Conservation (phyloP, 2,113 vertebrate species). For the Gila orcuttii region DNA sequence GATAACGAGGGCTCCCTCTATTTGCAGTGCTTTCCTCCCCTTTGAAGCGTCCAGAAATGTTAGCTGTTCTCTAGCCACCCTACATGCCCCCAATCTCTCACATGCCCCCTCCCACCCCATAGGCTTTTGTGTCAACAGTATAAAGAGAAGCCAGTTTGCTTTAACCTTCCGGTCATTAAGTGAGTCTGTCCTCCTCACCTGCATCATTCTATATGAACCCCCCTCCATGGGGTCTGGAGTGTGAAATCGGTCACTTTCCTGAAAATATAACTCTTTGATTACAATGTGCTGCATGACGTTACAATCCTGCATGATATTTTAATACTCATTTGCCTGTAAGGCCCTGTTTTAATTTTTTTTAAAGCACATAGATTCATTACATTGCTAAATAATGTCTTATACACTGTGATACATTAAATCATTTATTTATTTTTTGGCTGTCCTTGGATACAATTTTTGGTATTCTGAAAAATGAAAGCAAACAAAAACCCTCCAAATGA, state of each 20-base stretch:
- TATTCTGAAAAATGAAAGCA: background rate
- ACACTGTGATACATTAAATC: background rate
- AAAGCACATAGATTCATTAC: background rate
- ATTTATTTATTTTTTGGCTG: background rate
- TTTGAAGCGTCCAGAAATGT: constrained; percentile 40
- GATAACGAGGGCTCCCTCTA: constrained; percentile 57
- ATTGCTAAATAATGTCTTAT: background rate
- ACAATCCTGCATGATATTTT: background rate
- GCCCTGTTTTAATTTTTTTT: background rate
- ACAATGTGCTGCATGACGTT: background rate
- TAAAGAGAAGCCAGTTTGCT: constrained; percentile 42
- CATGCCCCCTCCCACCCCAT: constrained; percentile 8
- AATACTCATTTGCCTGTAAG: background rate
- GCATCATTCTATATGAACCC: constrained; percentile 23
- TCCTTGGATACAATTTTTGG: too few relatives aligned
- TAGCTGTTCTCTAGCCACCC: constrained; percentile 42
- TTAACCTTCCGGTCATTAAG: constrained; percentile 50
- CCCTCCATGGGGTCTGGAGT: constrained; percentile 1
- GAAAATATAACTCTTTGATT: background rate
- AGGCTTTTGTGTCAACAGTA: constrained; percentile 37
- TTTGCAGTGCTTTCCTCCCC: constrained; percentile 15
- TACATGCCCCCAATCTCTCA: constrained; percentile 44
- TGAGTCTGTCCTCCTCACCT: constrained; percentile 9
- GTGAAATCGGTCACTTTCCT: constrained; percentile 1
- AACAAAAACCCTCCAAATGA: background rate